Conservation (phyloP, 1,140 invertebrate genomes). For the Coptotermes formosanus region DNA sequence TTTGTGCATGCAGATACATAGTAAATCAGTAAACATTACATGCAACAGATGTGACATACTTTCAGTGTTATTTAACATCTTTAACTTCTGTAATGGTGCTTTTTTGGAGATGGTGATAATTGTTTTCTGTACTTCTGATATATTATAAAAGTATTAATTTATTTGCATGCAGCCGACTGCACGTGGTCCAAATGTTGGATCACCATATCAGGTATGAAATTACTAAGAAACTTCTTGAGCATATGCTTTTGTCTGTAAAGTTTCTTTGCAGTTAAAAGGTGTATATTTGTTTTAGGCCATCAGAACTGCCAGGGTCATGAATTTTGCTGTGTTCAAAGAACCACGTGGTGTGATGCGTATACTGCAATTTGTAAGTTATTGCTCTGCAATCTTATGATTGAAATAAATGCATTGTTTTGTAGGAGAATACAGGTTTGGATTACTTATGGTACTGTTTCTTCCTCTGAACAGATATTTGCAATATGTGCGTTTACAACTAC, state of each 20-base stretch:
- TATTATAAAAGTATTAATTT: neutral
- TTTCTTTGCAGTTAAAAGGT: conserved; percentile 1
- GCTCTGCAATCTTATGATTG: neutral
- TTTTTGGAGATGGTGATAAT: no score
- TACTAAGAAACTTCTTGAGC: neutral
- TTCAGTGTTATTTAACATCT: no score
- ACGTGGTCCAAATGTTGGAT: neutral
- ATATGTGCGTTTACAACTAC: conserved; percentile 61
- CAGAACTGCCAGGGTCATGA: conserved; percentile 47
- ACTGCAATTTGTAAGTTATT: conserved; percentile 53
- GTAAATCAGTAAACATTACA: no score
- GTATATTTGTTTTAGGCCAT: conserved; percentile 29
- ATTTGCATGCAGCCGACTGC: neutral
- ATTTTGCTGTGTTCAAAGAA: conserved; percentile 55
- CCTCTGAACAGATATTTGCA: conserved; percentile 51
- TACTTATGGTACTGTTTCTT: neutral
- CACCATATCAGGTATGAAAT: neutral
- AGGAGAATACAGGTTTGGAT: neutral
- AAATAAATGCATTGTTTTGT: no score
- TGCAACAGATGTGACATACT: no score
- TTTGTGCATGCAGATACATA: no score
- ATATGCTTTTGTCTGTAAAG: neutral
- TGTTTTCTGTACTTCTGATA: no score
- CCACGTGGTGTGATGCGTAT: conserved; percentile 60
- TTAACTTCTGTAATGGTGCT: no score